Evolutionary conservation across 2,797 vertebrate species (phyloP), one percentile per base, ranked within the genome.

Genomic region (Dicrostonyx torquatus): DNA sequence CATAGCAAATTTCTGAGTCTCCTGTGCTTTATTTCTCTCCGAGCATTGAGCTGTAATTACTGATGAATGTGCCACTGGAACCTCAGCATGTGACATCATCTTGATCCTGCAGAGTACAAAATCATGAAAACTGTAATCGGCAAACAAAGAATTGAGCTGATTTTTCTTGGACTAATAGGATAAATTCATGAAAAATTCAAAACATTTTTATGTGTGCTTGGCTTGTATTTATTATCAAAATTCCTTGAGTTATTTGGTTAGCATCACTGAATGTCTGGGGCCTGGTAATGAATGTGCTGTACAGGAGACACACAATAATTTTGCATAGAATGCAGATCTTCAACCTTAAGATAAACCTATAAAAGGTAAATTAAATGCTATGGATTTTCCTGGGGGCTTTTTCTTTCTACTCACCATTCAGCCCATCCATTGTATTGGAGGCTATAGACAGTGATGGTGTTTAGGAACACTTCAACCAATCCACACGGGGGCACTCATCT

Each of bases 171-270:
- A 60, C 17, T 91, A 82, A 80, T 84, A 66, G 55, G 40, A 82
- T 17, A 26, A 75, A 87, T 26, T 94, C 48, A 92, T 85, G 34
- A 83, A 91, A 96, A 87, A 31, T 77, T 79, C 53, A 89, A 26
- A 91, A n/a, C 40, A 62, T 77, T 73, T 26, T 94, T 92, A 40
- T 94, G 87, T 34, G 91, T 55, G 26, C 83, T 89, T 72, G 53
- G 26, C 75, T 93, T 94, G 75, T 96, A 53, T 78, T 92, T 96
- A 79, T 84, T 77, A 89, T 85, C 34, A 70, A 83, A 95, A 76
- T 50, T 76, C 50, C 70, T 78, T 14, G 1, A 90, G 45, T 91
- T 85, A 82, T 84, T 78, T 5, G 1, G 0, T 76, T 78, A 58
- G 40, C 62, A 62, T 82, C 10, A 76, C 78, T 90, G 82, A 55